Conservation (phyloP, 1,140 invertebrate species). For the Drosophila murphyi region DNA sequence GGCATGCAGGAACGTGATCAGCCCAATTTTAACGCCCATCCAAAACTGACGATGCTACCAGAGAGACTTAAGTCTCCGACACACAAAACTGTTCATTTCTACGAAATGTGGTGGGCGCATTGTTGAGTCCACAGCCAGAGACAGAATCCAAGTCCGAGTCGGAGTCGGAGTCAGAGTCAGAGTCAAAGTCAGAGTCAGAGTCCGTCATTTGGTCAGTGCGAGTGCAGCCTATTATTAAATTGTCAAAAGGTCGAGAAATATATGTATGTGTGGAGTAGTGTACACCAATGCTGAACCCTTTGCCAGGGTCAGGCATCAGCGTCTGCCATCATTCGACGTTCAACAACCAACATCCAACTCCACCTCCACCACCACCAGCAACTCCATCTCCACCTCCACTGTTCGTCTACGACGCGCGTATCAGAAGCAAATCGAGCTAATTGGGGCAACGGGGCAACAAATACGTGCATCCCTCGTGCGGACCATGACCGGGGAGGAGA, state of each 20-base stretch:
- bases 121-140: slow-evolving; percentile 25
- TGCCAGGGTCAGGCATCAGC: slow-evolving; percentile 32
- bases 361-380: slow-evolving; percentile 7
- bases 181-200: slow-evolving; percentile 45
- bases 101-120: slow-evolving; percentile 79
- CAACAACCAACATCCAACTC: neutral
- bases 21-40: slow-evolving; percentile 84
- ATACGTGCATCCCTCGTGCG: slow-evolving; percentile 7
- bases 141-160: neutral
- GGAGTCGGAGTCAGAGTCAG: slow-evolving; percentile 1
- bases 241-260: slow-evolving; percentile 84
- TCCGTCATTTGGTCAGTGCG: slow-evolving; percentile 75
- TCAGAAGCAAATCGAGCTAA: slow-evolving; percentile 84
- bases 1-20: slow-evolving; percentile 81
- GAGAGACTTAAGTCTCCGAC: neutral
- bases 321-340: slow-evolving; percentile 12
- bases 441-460: slow-evolving; percentile 71
- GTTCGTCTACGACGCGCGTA: slow-evolving; percentile 72
- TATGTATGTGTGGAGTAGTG: slow-evolving; percentile 36
- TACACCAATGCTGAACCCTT: slow-evolving; percentile 29
- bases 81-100: slow-evolving; percentile 53
- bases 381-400: slow-evolving; percentile 29
- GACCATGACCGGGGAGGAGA: neutral
- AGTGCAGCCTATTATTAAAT: slow-evolving; percentile 83
- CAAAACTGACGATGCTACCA: slow-evolving; percentile 57